Base-by-base conservation (phyloP, 2,113 vertebrate species). In the Cnemophilus loriae region DNA sequence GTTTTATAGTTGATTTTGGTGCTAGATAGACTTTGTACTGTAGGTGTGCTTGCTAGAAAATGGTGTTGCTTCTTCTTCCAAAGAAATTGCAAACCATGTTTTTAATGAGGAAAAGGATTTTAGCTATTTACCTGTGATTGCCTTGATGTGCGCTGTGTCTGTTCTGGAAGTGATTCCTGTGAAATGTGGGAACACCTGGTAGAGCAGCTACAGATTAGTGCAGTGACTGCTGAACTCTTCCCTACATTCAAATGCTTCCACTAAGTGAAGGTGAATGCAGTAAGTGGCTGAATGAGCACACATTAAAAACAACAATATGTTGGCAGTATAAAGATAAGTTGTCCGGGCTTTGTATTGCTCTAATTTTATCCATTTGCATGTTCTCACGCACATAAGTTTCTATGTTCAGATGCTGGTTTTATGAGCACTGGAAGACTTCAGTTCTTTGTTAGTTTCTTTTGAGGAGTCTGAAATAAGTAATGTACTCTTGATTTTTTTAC, bases 51-150 rank as follows among this genome's bases (percentile, higher is more conserved):
- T 89, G 18, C 44, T 87, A n/a, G n/a, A 28, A 75, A 33, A 67
- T 22, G 21, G 9, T 4, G 1, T 60, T 81, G 5, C 30, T 87
- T 52, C 8, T 10, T 83, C 50, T 71, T 68, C 16, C 37, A 46
- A n/a, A 35, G 26, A 71, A 61, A 65, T 57, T 2, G 1, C n/a
- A 15, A 84, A 55, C 16, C 0, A 0, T 33, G 3, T 76, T 84
- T 85, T 28, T 69, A 46, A 49, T 33, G 30, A 61, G 56, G 28
- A 55, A 35, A 81, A 33, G 21, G 17, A 21, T 65, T 74, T 84
- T 57, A 42, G 50, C 20, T 69, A 16, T 79, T 95, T 15, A 61
- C 35, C 33, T 74, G 23, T 53, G 21, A 23, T 86, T 65, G 28
- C 42, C 12, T 49, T 59, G 14, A 37, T 65, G 7, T 69, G 18